phyloP scores from a whole-genome alignment of 1,140 invertebrate species.

The Protaetia brevitarsis region DNA sequence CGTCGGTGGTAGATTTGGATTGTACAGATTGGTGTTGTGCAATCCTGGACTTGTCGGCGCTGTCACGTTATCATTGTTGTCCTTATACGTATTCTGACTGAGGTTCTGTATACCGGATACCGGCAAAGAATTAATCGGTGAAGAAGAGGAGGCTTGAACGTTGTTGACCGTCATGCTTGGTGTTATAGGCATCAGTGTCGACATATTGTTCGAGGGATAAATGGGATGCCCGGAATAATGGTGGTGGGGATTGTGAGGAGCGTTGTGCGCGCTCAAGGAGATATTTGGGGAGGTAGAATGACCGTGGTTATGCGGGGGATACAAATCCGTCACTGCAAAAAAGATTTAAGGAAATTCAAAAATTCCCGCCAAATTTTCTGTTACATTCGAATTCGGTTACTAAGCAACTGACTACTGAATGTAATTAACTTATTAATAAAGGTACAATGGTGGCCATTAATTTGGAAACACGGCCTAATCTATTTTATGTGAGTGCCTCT shows the following conservation, averaged over 20 bases:
- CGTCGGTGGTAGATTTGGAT: constrained; percentile 51
- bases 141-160: constrained; percentile 35
- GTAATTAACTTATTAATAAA: too few species aligned
- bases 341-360: constrained; percentile 23
- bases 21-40: constrained; percentile 30
- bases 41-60: constrained; percentile 20
- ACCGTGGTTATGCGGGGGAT: constrained; percentile 33
- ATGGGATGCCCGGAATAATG: constrained; percentile 43
- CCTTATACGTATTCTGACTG: constrained; percentile 24
- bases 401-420: too few species aligned
- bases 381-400: too few species aligned
- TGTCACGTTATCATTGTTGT: constrained; percentile 23
- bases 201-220: constrained; percentile 33
- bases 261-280: constrained; percentile 38
- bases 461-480: too few species aligned
- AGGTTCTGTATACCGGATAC: constrained; percentile 26
- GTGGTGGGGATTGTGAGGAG: constrained; percentile 35
- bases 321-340: constrained; percentile 44
- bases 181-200: constrained; percentile 43
- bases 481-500: too few species aligned
- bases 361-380: too few species aligned
- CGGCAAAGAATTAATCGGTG: background rate
- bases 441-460: too few species aligned
- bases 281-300: constrained; percentile 45
- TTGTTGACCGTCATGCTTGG: constrained; percentile 39